Conservation (phyloP, 2,888 invertebrate genomes). For the Sphinx pinastri region DNA sequence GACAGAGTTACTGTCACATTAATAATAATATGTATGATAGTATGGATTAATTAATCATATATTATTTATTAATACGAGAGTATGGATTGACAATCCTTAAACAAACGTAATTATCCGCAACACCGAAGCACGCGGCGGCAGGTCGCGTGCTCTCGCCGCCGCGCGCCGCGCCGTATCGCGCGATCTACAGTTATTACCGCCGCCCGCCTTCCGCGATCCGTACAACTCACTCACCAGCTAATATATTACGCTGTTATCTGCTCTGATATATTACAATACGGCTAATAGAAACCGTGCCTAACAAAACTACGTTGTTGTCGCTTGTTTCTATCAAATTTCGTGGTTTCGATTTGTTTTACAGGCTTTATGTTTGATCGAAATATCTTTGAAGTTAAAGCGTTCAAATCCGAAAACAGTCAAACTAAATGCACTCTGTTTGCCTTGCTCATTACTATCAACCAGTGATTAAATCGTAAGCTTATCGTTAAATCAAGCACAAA, state of each 20-base stretch:
- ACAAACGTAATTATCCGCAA: background rate
- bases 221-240: slow-evolving; percentile 51
- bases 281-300: slow-evolving; percentile 19
- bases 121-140: slow-evolving; percentile 12
- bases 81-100: background rate
- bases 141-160: slow-evolving; percentile 43
- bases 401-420: background rate
- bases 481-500: too few relatives aligned
- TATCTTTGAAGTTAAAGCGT: background rate
- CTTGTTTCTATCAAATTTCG: background rate
- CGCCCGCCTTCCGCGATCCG: slow-evolving; percentile 43
- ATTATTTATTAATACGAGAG: too few relatives aligned
- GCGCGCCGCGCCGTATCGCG: slow-evolving; percentile 38
- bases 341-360: background rate
- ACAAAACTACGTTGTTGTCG: slow-evolving; percentile 17
- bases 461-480: too few relatives aligned
- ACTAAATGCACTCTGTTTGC: too few relatives aligned
- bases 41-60: too few relatives aligned
- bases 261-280: slow-evolving; percentile 24
- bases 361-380: background rate
- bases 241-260: slow-evolving; percentile 31
- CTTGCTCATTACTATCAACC: too few relatives aligned
- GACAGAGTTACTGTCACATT: too few relatives aligned
- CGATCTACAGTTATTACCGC: slow-evolving; percentile 49
- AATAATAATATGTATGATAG: too few relatives aligned